These are phyloP conservation scores for Amphiura filiformis DNA, from an alignment of 35 echinoderm and acorn worm genomes.

Conservation along the genomic window DNA sequence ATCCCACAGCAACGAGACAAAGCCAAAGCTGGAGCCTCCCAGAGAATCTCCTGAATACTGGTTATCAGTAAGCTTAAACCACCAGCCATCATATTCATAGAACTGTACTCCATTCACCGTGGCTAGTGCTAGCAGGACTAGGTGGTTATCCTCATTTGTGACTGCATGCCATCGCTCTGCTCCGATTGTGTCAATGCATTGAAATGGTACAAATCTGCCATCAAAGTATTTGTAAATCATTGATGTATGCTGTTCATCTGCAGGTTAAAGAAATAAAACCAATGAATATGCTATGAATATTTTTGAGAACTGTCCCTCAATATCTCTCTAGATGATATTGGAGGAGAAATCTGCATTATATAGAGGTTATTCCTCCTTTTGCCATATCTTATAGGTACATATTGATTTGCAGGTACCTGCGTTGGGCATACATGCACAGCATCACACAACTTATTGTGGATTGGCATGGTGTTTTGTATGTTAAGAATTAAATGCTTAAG, in stretches of 20 bases:
- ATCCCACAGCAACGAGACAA: not conserved
- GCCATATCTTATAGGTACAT: too few relatives aligned
- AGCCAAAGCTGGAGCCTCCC: not conserved
- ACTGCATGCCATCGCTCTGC: slow-evolving; percentile 21
- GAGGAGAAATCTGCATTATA: too few relatives aligned
- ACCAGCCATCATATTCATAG: slow-evolving; percentile 31
- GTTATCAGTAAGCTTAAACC: not conserved
- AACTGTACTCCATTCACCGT: slow-evolving; percentile 2
- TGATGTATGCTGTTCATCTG: not conserved
- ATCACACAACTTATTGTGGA: too few relatives aligned
- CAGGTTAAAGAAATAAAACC: not conserved
- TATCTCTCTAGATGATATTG: too few relatives aligned
- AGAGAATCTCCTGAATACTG: not conserved
- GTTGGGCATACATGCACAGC: too few relatives aligned
- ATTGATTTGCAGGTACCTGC: too few relatives aligned
- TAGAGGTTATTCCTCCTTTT: too few relatives aligned
- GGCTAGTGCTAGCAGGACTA: not conserved
- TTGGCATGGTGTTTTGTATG: too few relatives aligned
- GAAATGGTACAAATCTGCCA: slow-evolving; percentile 26
- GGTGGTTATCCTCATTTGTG: not conserved
- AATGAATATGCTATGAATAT: too few relatives aligned
- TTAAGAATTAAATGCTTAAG: too few relatives aligned
- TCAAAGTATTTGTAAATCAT: slow-evolving; percentile 31
- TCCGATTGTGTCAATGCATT: slow-evolving; percentile 15
- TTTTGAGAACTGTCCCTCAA: too few relatives aligned